Base-by-base conservation (phyloP, 2,888 invertebrate species). In the Chouioia cunea region DNA sequence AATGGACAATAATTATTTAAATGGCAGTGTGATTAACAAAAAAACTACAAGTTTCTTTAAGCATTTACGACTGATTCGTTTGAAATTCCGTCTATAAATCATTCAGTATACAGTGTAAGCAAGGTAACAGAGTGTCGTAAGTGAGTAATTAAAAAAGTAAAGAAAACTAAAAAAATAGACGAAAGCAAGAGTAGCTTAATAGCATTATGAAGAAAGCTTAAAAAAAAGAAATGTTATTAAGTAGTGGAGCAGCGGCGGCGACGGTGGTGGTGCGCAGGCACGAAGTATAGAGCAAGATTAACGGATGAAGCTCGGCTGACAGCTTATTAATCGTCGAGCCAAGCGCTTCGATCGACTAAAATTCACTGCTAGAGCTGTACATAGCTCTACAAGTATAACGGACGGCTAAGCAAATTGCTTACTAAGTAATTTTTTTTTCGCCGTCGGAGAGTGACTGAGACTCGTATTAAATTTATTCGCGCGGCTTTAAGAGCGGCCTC, bases 241-340 rank as follows among this genome's bases (percentile, higher is more conserved):
- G 36, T 36, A 36, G 36, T 36, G 36, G 36, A 36, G 27, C 27
- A 4, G 27, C n/a, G 27, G 46, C 6, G 27, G 46, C 20, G 12
- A 52, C 44, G 2, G 27, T 36, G n/a, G 18, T n/a, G 20, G 14
- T 44, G 18, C 16, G n/a, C 20, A n/a, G 10, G 50, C 46, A 56
- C 18, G 43, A 36, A 23, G 47, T 47, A 52, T 22, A 36, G 36
- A 43, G 54, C 64, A 23, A 70, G 70, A 76, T 74, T 71, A 76
- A 65, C 72, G 73, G 70, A 76, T 52, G 73, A 74, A 75, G 73
- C 70, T 59, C 58, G 73, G 64, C 74, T 71, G 75, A 74, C 78
- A 76, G 77, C 64, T 78, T 76, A 78, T 79, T 80, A 82, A 79
- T 78, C 79, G 79, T 77, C 69, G 77, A 76, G 74, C 77, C 75